A percentile compares a stretch with the other conserved stretches of the same genome.
These are phyloP conservation scores for Acrocephalus kingi DNA, from an alignment of 2,113 vertebrate species.

Conservation along the genomic window DNA sequence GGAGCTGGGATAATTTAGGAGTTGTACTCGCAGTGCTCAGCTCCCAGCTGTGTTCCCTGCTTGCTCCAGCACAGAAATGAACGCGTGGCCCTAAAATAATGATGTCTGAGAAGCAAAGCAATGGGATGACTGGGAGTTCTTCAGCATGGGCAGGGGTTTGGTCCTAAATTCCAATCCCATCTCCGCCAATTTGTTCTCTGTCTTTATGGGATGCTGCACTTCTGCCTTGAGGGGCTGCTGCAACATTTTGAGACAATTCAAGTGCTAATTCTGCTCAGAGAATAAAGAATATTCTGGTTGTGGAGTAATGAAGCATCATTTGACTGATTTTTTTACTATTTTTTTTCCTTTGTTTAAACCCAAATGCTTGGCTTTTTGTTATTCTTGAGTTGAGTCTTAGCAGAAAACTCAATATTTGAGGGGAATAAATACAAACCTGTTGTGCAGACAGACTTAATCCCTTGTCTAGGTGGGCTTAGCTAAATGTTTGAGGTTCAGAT, in stretches of 20 bases:
- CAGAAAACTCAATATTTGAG: background rate
- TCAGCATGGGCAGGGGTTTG: rapidly evolving
- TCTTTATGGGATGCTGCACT: background rate
- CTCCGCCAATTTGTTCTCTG: background rate
- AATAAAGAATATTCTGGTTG: background rate
- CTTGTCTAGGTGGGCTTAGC: background rate
- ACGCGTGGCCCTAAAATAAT: background rate
- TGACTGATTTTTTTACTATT: background rate
- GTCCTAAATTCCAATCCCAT: background rate
- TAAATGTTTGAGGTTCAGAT: background rate
- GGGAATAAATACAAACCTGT: background rate
- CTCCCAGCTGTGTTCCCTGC: background rate
- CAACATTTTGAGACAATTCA: background rate
- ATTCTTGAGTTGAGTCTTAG: background rate
- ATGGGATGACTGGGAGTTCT: background rate
- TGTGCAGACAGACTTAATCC: background rate
- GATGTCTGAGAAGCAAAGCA: background rate
- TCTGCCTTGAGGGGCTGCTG: background rate
- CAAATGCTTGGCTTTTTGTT: background rate
- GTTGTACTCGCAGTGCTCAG: background rate
- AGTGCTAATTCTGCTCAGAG: background rate
- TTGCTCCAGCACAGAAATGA: background rate
- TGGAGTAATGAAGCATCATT: background rate
- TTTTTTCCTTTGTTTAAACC: background rate
- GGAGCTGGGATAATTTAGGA: background rate